Evolutionary conservation across 2,113 vertebrate genomes (phyloP), one percentile per base, ranked within the genome.

Genomic region (Pluvialis apricaria): DNA sequence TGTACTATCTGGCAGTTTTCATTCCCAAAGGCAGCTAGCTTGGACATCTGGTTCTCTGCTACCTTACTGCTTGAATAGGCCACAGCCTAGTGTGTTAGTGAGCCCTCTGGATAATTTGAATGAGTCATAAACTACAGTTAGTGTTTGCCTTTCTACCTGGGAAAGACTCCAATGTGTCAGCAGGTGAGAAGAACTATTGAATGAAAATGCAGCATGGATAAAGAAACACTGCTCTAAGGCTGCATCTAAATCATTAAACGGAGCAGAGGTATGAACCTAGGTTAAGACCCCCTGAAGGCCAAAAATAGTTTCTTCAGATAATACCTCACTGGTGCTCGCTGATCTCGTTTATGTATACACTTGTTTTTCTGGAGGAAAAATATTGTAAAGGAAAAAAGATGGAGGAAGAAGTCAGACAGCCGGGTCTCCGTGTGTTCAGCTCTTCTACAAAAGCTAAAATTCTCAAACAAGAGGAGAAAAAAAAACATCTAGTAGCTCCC

Each of bases 51-150:
- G 17, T 61, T 38, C 18, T 93, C 76, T 92, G 10, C 10, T 76
- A 40, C 66, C 13, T 88, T 76, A 44, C 22, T 69, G 8, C 26
- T 65, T 61, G 32, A 82, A 69, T 4, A 80, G 38, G 31, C 2
- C 29, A 32, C 18, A n/a, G 13, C 0, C 0, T 6, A 36, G 31
- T 13, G 36, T 61, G 13, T 28, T 54, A 47, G 5, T 52, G 12
- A 76, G 18, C 2, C 29, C 6, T 47, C 16, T 57, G 44, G 28
- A 54, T 52, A 72, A 65, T 61, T 21, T 28, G 29, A 82, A 79
- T 29, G 1, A 60, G 6, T 34, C 79, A 86, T 17, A 57, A 89
- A 38, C 52, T 49, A 45, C 21, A 57, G 16, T 22, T 82, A 52
- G 7, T 31, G 4, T 44, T 40, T 31, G 25, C 3, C 8, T 66